Percentiles rank a stretch among this genome's conserved stretches.
Conservation (phyloP, 2,888 invertebrate species). For the Tiliacea aurago region DNA sequence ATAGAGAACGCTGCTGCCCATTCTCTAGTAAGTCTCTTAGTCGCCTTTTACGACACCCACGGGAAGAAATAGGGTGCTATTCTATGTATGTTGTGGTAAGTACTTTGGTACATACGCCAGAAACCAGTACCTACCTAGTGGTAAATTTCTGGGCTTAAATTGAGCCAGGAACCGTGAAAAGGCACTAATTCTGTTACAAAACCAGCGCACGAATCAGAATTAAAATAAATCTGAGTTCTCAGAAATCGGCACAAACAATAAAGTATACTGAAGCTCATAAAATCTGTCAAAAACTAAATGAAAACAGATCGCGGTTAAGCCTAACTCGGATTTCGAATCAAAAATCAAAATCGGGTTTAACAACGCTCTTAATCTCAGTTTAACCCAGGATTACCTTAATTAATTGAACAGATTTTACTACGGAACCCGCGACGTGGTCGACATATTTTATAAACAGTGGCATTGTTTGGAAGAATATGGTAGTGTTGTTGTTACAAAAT, state of each 20-base stretch:
- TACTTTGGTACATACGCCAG: too few species aligned
- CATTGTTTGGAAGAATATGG: conserved; percentile 23
- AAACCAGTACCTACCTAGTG: too few species aligned
- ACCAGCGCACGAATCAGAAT: background rate
- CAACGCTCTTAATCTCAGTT: conserved; percentile 43
- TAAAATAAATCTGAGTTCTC: background rate
- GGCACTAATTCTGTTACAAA: background rate
- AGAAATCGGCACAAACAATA: background rate
- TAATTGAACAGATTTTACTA: conserved; percentile 61
- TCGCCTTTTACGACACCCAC: too few species aligned
- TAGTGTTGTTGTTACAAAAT: background rate
- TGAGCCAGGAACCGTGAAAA: background rate
- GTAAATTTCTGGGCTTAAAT: too few species aligned
- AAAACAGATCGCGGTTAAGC: conserved; percentile 41
- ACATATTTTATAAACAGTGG: conserved; percentile 35
- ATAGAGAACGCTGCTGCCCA: too few species aligned
- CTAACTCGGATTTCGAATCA: too few species aligned
- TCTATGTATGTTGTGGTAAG: too few species aligned
- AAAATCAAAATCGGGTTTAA: conserved; percentile 28
- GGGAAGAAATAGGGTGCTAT: too few species aligned
- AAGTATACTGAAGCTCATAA: conserved; percentile 29
- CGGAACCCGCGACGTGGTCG: conserved; percentile 18
- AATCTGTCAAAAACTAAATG: conserved; percentile 37
- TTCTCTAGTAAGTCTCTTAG: too few species aligned
- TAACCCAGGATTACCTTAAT: conserved; percentile 62